A percentile compares a stretch with the other conserved stretches of the same genome.
These are phyloP conservation scores for Clarias platycephalus DNA, from an alignment of 2,797 vertebrate species.

Conservation along the genomic window DNA sequence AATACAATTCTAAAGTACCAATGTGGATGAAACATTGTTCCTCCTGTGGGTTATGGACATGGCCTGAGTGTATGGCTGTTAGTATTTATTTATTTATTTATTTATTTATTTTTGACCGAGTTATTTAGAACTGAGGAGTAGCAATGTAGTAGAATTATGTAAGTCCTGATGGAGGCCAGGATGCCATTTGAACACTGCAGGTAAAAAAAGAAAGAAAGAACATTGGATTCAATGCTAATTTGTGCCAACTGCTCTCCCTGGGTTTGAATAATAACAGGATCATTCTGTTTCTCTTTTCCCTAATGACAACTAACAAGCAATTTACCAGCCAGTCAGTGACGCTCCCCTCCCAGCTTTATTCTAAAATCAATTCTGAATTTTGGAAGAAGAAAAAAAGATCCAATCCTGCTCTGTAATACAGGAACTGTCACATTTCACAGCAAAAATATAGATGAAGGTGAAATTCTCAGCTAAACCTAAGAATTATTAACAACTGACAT, in stretches of 20 bases:
- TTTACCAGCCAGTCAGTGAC: not conserved
- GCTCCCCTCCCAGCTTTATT: not conserved
- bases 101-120: not conserved
- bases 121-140: not conserved
- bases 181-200: not conserved
- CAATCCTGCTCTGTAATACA: not conserved
- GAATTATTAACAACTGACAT: not conserved
- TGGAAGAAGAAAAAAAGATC: not conserved
- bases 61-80: not conserved
- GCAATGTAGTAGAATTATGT: too few species aligned
- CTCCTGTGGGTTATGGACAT: not conserved
- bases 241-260: not conserved
- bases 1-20: not conserved
- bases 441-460: conserved; percentile 6
- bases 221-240: not conserved
- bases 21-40: not conserved
- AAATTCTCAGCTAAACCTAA: not conserved
- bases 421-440: not conserved
- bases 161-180: not conserved
- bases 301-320: conserved; percentile 11
- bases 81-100: not conserved
- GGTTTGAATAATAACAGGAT: conserved; percentile 7
- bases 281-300: conserved; percentile 7
- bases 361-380: not conserved
- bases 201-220: not conserved